Conservation (phyloP, 2,113 vertebrate species). For the Setophaga coronata region DNA sequence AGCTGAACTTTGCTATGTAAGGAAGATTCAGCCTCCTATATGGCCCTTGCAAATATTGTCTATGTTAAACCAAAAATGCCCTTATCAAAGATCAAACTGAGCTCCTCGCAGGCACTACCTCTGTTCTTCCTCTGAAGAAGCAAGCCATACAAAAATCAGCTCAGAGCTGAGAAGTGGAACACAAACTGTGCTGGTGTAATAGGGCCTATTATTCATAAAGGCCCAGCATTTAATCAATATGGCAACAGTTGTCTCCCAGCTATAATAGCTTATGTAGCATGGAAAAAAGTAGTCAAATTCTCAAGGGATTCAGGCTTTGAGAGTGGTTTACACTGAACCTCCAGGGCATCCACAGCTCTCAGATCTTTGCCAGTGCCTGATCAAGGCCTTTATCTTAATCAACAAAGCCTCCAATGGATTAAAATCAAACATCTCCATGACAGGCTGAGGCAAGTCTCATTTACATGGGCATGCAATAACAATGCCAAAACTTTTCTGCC, state of each 20-base stretch:
- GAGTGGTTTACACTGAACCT: not conserved
- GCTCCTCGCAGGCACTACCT: not conserved
- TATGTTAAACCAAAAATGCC: not conserved
- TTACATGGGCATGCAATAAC: not conserved
- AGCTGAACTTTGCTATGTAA: not conserved
- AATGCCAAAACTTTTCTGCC: not conserved
- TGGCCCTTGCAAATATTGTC: not conserved
- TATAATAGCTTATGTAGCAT: not conserved
- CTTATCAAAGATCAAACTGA: not conserved
- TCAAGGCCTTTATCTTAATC: slow-evolving; percentile 41
- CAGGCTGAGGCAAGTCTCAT: not conserved
- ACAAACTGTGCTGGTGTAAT: not conserved
- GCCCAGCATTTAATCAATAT: not conserved
- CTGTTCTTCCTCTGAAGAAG: not conserved
- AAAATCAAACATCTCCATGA: slow-evolving; percentile 25
- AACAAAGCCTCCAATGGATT: slow-evolving; percentile 21
- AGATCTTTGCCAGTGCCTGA: slow-evolving; percentile 28
- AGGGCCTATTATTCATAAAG: not conserved
- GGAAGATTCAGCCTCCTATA: not conserved
- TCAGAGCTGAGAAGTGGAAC: not conserved
- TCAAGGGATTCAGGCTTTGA: not conserved
- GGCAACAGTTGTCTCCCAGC: slow-evolving; percentile 9
- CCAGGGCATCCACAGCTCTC: not conserved
- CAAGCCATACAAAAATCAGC: not conserved
- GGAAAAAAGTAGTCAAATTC: slow-evolving; percentile 24